These are phyloP conservation scores for Vanacampus margaritifer DNA, from an alignment of 2,113 vertebrate genomes.

Conservation along the genomic window DNA sequence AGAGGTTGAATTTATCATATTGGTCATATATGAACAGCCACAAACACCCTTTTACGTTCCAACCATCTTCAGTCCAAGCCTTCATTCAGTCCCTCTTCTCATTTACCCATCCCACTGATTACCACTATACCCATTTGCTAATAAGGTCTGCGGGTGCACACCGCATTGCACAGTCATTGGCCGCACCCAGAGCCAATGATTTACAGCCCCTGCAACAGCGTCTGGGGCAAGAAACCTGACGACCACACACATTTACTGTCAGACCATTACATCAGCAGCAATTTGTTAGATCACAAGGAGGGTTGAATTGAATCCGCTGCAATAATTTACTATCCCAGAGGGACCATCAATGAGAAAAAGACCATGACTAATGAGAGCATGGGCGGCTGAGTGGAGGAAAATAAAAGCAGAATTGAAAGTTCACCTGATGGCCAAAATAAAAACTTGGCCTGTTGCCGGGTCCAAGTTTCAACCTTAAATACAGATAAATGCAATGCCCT, in stretches of 20 bases:
- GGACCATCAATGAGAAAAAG: conserved; percentile 41
- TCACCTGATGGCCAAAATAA: conserved; percentile 4
- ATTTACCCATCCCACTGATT: conserved; percentile 15
- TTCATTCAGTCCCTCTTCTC: conserved; percentile 6
- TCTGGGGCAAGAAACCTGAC: conserved; percentile 17
- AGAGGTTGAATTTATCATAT: conserved; percentile 1
- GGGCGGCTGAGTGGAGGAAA: conserved; percentile 15
- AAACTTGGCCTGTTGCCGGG: neutral
- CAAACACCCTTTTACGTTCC: conserved; percentile 15
- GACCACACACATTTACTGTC: conserved; percentile 15
- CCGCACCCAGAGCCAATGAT: conserved; percentile 47
- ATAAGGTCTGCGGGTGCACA: conserved; percentile 56
- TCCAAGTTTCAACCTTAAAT: neutral
- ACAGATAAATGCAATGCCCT: conserved; percentile 8
- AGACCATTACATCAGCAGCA: conserved; percentile 43
- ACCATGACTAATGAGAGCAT: conserved; percentile 56
- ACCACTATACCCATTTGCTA: conserved; percentile 60
- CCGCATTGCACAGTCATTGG: conserved; percentile 22
- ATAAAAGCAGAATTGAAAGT: neutral
- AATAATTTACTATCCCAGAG: conserved; percentile 48
- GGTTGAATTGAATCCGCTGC: conserved; percentile 34
- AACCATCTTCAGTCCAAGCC: conserved; percentile 14
- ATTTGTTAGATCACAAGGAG: conserved; percentile 53
- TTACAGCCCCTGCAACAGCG: conserved; percentile 43
- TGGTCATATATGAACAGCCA: conserved; percentile 16